Evolutionary conservation across 2,888 invertebrate species (phyloP), one percentile per base, ranked within the genome.

Genomic region (Pelosia muscerda): DNA sequence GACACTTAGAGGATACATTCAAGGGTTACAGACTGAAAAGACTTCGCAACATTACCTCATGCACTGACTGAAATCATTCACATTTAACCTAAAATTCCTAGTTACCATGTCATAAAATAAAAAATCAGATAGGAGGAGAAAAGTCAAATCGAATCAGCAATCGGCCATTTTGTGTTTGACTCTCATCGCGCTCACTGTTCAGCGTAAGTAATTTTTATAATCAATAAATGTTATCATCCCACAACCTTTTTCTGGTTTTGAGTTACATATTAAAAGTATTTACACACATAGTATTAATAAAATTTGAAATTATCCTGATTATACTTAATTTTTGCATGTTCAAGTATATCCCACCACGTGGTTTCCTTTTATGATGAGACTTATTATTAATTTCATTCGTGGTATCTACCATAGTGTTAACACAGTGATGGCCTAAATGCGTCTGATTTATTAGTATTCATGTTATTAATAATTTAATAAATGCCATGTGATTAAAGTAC

Each of bases 361-460:
- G 84, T 83, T 78, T 66, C 58, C 66, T 86, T 84, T 49, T 26
- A 90, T 94, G 94, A 94, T 94, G 94, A 92, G 79, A 90, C 76
- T 63, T 76, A 77, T 85, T 82, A 82, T 84, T 85, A 81, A 89
- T 83, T 92, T 92, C 92, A 93, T 93, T 94, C 92, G 93, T 91
- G 94, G 94, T 94, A 94, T 94, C 93, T 90, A 90, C 93, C 90
- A 90, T 91, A 94, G 93, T 93, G 90, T 87, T 88, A 77, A 85
- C 89, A 92, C 92, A 78, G 89, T 94, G 94, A 94, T 93, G 92
- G 92, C 92, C 85, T 84, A 84, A 85, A 89, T 82, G 90, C 91
- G 94, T 94, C 94, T 94, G 94, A 94, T 86, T 86, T 66, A 34
- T 13, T 2, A 22, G 19, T 57, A 13, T n/a, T 22, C 11, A 11